These are phyloP conservation scores for Subacronicta megacephala DNA, from an alignment of 2,888 invertebrate species.

Conservation along the genomic window DNA sequence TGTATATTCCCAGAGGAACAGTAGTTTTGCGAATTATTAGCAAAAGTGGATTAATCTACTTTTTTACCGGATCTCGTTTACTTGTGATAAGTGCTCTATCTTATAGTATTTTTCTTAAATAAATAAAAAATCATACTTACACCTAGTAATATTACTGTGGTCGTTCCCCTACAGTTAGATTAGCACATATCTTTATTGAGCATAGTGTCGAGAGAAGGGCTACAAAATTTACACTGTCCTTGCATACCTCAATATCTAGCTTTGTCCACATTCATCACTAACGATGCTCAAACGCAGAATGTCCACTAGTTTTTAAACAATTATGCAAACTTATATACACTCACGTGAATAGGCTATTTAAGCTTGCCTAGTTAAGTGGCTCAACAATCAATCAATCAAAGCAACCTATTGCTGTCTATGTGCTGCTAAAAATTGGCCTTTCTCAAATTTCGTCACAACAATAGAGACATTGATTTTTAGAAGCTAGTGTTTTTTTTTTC, in stretches of 20 bases:
- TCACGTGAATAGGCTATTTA: conserved; percentile 13
- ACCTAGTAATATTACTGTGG: background rate
- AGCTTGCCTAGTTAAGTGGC: background rate
- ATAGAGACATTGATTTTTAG: too few relatives aligned
- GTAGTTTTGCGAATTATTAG: too few relatives aligned
- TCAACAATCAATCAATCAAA: conserved; percentile 1
- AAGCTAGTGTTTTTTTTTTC: background rate
- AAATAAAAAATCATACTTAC: background rate
- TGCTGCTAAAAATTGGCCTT: background rate
- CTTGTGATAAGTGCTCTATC: too few relatives aligned
- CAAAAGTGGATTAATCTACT: too few relatives aligned
- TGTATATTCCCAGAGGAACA: too few relatives aligned
- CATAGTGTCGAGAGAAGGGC: conserved; percentile 33
- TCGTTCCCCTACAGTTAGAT: background rate
- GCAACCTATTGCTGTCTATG: background rate
- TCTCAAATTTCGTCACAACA: background rate
- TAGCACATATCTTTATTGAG: conserved; percentile 17
- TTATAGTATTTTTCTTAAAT: background rate
- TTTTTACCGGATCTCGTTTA: too few relatives aligned
- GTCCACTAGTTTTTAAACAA: conserved; percentile 19
- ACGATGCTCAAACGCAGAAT: conserved; percentile 11
- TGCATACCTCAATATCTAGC: conserved; percentile 23
- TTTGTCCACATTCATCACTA: conserved; percentile 33
- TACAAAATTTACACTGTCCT: conserved; percentile 34
- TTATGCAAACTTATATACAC: conserved; percentile 28